Evolutionary conservation across 2,113 vertebrate species (phyloP).

Genomic region (Brachionichthys hirsutus): DNA sequence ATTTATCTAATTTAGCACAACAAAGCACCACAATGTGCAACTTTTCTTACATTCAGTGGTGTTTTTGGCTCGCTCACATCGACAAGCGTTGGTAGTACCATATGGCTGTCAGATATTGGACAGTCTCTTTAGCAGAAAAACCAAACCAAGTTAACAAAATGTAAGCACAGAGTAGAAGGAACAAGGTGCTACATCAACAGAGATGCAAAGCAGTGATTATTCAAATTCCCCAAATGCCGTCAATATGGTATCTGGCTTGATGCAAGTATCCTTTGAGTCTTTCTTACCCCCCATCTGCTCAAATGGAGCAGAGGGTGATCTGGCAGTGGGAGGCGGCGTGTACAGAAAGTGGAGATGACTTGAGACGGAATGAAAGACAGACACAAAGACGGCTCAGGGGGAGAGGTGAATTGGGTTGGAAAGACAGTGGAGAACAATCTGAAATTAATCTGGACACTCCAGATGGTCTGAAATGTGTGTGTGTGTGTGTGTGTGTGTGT

Average conservation of each 20-base stretch:
- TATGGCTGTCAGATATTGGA: conserved; percentile 29
- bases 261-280: conserved; percentile 48
- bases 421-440: conserved; percentile 63
- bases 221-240: conserved; percentile 39
- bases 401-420: conserved; percentile 70
- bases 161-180: not conserved
- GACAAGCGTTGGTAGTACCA: conserved; percentile 23
- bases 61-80: conserved; percentile 3
- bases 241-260: conserved; percentile 50
- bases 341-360: conserved; percentile 44
- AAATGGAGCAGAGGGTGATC: conserved; percentile 29
- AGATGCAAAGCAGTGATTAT: conserved; percentile 28
- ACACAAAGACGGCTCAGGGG: conserved; percentile 55
- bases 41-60: conserved; percentile 7
- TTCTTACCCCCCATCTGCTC: conserved; percentile 65
- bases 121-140: not conserved
- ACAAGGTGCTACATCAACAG: conserved; percentile 5
- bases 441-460: conserved; percentile 71
- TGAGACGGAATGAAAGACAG: conserved; percentile 47
- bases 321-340: conserved; percentile 29
- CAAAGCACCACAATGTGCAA: too few relatives aligned
- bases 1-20: too few relatives aligned
- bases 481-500: conserved; percentile 25
- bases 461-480: conserved; percentile 65
- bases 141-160: conserved; percentile 1